Conservation (phyloP, 2,113 vertebrate species). For the Myxocyprinus asiaticus region DNA sequence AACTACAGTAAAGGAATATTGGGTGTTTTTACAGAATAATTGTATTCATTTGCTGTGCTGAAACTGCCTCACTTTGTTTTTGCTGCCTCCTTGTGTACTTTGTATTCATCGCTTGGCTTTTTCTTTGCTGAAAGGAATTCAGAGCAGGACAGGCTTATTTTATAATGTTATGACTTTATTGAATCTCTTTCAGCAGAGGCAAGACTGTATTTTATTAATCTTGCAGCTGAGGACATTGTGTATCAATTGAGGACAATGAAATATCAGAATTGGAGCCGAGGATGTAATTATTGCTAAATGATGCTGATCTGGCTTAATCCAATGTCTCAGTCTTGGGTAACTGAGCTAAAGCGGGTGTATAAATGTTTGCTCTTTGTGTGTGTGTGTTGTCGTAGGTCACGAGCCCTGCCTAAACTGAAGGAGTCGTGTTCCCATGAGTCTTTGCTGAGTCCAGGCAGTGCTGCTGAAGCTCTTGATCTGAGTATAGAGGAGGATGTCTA, state of each 20-base stretch:
- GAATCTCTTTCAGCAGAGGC: not conserved
- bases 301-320: not conserved
- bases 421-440: constrained; percentile 92
- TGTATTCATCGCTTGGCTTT: not conserved
- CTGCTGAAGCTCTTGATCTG: constrained; percentile 88
- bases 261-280: not conserved
- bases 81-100: constrained; percentile 5
- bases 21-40: not conserved
- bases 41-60: not conserved
- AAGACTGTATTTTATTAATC: no score
- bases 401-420: constrained; percentile 87
- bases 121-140: not conserved
- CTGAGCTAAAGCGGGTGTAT: constrained; percentile 17
- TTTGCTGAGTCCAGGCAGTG: constrained; percentile 85
- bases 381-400: constrained; percentile 73
- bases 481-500: constrained; percentile 85
- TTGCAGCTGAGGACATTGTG: not conserved
- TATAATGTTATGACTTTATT: not conserved
- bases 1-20: not conserved
- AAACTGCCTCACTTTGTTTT: not conserved
- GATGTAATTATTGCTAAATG: not conserved
- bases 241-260: not conserved
- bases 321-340: not conserved
- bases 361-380: not conserved
- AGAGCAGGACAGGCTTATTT: not conserved